phyloP scores from a whole-genome alignment of 2,888 invertebrate genomes.

The Melieria picta region DNA sequence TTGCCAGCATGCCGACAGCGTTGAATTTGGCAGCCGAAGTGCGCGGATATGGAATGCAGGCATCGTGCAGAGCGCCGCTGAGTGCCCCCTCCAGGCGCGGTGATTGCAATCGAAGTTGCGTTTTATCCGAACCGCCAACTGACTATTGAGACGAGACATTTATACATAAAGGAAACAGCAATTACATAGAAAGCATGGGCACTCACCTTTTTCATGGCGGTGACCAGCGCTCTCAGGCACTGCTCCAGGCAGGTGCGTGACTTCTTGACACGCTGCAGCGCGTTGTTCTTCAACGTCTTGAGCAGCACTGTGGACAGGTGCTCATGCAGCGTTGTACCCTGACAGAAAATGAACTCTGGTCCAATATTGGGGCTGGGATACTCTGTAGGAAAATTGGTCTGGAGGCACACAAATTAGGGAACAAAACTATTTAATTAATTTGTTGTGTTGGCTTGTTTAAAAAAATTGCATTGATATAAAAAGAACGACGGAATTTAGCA shows the following conservation, averaged over 20 bases:
- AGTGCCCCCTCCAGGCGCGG: constrained; percentile 65
- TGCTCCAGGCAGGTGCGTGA: constrained; percentile 89
- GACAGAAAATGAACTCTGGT: constrained; percentile 75
- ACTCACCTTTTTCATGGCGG: constrained; percentile 69
- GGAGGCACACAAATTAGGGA: constrained; percentile 39
- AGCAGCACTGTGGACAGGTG: constrained; percentile 77
- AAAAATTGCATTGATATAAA: neutral
- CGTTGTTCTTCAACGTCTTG: constrained; percentile 83
- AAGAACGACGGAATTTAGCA: too few species aligned
- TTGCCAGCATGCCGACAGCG: constrained; percentile 85
- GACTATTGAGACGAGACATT: constrained; percentile 43
- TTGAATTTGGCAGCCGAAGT: constrained; percentile 95
- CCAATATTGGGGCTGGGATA: constrained; percentile 78
- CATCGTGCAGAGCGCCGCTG: constrained; percentile 69
- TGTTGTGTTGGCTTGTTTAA: neutral
- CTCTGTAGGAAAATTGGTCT: constrained; percentile 76
- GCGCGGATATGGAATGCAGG: constrained; percentile 92
- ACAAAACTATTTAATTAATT: neutral
- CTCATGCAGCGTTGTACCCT: constrained; percentile 76
- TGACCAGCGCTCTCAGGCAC: constrained; percentile 79
- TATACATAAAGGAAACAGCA: neutral
- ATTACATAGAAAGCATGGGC: neutral
- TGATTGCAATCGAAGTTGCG: constrained; percentile 63
- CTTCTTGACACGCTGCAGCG: constrained; percentile 83
- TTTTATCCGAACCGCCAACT: constrained; percentile 59